phyloP scores from a whole-genome alignment of 2,888 invertebrate species.

The Caradrina clavipalpis region DNA sequence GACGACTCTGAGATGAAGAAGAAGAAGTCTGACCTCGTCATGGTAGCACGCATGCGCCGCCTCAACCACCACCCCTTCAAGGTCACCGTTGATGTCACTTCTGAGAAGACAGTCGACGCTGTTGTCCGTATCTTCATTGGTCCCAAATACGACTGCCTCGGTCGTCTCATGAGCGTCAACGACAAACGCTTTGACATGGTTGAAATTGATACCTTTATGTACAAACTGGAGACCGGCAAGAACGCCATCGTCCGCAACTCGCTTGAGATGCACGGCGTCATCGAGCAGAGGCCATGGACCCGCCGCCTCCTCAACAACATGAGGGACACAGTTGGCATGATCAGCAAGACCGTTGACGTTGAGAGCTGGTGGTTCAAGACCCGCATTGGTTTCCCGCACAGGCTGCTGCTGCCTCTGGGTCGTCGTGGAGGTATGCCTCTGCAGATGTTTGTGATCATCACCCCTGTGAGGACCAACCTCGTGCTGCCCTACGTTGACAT shows the following conservation, averaged over 20 bases:
- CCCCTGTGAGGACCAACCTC: slow-evolving; percentile 88
- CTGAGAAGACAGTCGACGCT: slow-evolving; percentile 90
- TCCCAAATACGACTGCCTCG: slow-evolving; percentile 93
- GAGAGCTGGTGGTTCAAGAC: slow-evolving; percentile 90
- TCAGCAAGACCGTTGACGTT: slow-evolving; percentile 89
- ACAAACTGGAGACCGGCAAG: slow-evolving; percentile 92
- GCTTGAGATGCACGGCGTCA: slow-evolving; percentile 92
- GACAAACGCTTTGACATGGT: slow-evolving; percentile 86
- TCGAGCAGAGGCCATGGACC: slow-evolving; percentile 91
- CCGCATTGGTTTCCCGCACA: slow-evolving; percentile 92
- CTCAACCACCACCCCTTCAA: slow-evolving; percentile 93
- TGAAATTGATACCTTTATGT: slow-evolving; percentile 90
- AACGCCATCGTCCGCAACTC: slow-evolving; percentile 94
- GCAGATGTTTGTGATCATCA: slow-evolving; percentile 92
- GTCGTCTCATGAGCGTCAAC: slow-evolving; percentile 88
- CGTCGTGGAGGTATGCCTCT: slow-evolving; percentile 91
- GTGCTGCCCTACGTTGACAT: slow-evolving; percentile 85
- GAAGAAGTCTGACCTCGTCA: slow-evolving; percentile 85
- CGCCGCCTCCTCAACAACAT: slow-evolving; percentile 74
- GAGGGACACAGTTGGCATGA: slow-evolving; percentile 79
- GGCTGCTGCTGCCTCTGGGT: slow-evolving; percentile 94
- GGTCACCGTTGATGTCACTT: slow-evolving; percentile 89
- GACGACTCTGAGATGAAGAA: slow-evolving; percentile 87
- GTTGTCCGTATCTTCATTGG: slow-evolving; percentile 93
- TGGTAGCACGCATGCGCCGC: slow-evolving; percentile 91